Evolutionary conservation across 2,888 invertebrate genomes (phyloP), one percentile per base, ranked within the genome.

Genomic region (Xanthorhoe designata): DNA sequence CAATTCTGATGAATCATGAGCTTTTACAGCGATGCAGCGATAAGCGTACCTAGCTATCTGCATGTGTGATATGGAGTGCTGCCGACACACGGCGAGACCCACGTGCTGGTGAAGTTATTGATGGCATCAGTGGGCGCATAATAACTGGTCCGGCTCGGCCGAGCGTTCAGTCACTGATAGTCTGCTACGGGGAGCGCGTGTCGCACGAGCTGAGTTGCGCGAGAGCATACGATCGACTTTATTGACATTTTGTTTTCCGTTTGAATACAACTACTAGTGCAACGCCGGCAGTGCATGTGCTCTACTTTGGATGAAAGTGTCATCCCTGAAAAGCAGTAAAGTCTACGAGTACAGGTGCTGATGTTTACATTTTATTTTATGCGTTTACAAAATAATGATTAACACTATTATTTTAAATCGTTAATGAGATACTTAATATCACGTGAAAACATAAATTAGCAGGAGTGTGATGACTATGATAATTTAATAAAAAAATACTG

Each of bases 1-100:
- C 84, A 89, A 90, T 87, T 89, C 82, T 84, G 89, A 88, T 91
- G 92, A 92, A 87, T 92, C 92, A 92, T 83, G 82, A 87, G 86
- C 90, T 90, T 91, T 91, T 90, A 86, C 84, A 82, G 83, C 86
- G 87, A 88, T 92, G 91, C 90, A 90, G 83, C 90, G 91, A 91
- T 91, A 91, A 90, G 86, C 82, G 76, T 75, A 51, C 51, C 59
- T 59, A 76, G 78, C 67, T 82, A 80, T 82, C 79, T 84, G 84
- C 84, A 82, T 84, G 85, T 81, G 83, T 83, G 85, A 85, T 88
- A 88, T 80, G 84, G 80, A 78, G 76, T 78, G 67, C 61, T 49
- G 66, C 62, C 64, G 64, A 66, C 80, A 81, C 78, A 81, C 81
- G 77, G 74, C 61, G 61, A 80, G 85, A 86, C 88, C 91, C 92